Evolutionary conservation across 2,888 invertebrate genomes (phyloP).

Genomic region (Clunio marinus): DNA sequence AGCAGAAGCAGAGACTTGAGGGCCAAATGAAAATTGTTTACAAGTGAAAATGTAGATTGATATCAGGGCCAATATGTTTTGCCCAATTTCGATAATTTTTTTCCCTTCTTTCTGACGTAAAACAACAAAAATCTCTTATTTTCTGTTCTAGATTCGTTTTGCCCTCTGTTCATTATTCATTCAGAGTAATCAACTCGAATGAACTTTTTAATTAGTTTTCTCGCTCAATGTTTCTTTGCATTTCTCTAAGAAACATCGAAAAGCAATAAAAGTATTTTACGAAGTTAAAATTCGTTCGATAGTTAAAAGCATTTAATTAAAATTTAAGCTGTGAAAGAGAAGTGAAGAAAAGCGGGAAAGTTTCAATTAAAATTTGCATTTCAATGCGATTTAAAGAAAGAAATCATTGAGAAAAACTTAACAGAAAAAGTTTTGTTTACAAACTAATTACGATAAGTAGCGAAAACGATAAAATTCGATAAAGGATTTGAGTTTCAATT

Average conservation of each 20-base stretch:
- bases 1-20: too few species aligned
- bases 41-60: neutral
- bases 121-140: too few species aligned
- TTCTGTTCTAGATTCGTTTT: too few species aligned
- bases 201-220: constrained; percentile 10
- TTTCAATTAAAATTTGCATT: neutral
- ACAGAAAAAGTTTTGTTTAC: too few species aligned
- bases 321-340: neutral
- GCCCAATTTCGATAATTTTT: too few species aligned
- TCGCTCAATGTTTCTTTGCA: too few species aligned
- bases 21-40: too few species aligned
- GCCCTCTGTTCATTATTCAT: neutral
- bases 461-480: too few species aligned
- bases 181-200: neutral
- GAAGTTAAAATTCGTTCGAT: neutral
- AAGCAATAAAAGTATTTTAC: constrained; percentile 6
- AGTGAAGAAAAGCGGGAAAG: neutral
- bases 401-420: neutral
- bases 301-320: neutral
- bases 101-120: neutral
- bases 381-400: neutral
- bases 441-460: too few species aligned
- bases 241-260: neutral
- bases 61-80: neutral
- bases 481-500: too few species aligned